Evolutionary conservation across 1,140 invertebrate genomes (phyloP).

Genomic region (Sycophila sp.): DNA sequence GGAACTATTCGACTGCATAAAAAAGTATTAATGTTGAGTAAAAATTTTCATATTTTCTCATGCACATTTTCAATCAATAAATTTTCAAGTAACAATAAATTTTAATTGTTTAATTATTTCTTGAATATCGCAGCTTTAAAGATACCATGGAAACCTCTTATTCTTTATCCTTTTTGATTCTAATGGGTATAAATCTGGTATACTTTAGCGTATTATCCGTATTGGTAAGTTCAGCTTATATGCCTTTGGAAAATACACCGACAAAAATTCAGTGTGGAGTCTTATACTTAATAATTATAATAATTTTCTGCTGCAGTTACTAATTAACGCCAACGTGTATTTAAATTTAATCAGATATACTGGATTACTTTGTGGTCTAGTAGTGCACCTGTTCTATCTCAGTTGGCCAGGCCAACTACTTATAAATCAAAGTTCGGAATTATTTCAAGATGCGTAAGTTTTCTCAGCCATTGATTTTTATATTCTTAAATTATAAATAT

Average conservation of each 20-base stretch:
- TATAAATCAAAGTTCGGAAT: not conserved
- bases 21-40: slow-evolving; percentile 1
- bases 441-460: not conserved
- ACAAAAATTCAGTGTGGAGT: too few relatives aligned
- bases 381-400: not conserved
- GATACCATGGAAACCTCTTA: not conserved
- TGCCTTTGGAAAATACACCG: not conserved
- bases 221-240: not conserved
- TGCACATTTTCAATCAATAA: too few relatives aligned
- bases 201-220: not conserved
- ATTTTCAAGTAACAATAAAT: not conserved
- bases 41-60: not conserved
- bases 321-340: not conserved
- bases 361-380: not conserved
- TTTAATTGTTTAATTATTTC: not conserved
- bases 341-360: not conserved
- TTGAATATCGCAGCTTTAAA: not conserved
- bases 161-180: not conserved
- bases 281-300: too few relatives aligned
- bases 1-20: not conserved
- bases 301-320: not conserved
- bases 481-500: too few relatives aligned
- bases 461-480: too few relatives aligned
- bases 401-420: slow-evolving; percentile 12
- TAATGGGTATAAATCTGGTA: not conserved